Evolutionary conservation across 2,113 vertebrate genomes (phyloP).

Genomic region (Lipotes vexillifer): DNA sequence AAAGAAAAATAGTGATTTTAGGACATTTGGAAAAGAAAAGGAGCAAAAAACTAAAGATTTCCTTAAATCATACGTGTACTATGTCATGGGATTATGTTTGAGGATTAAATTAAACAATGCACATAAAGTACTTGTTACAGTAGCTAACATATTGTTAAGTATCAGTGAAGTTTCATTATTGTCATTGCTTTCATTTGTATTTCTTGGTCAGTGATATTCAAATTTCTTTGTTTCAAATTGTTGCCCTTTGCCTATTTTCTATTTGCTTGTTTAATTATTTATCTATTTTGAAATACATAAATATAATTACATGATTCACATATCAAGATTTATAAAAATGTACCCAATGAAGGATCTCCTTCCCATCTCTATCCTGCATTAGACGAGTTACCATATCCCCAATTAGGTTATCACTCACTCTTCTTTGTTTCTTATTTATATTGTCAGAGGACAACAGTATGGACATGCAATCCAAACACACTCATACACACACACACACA

Average conservation of each 20-base stretch:
- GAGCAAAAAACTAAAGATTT: slow-evolving; percentile 5
- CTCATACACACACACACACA: not conserved
- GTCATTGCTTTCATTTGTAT: not conserved
- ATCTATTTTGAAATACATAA: not conserved
- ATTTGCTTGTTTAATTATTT: not conserved
- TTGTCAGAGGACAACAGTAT: not conserved
- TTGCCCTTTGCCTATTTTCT: not conserved
- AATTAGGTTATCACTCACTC: not conserved
- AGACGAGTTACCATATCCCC: not conserved
- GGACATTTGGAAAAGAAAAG: not conserved
- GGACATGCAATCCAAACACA: not conserved
- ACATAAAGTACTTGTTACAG: not conserved
- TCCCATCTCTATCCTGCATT: not conserved
- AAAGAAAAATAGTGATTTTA: not conserved
- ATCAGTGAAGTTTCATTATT: not conserved
- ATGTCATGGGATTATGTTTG: not conserved
- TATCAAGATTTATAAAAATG: not conserved
- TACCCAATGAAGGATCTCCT: not conserved
- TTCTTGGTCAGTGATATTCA: not conserved
- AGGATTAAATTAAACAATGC: not conserved
- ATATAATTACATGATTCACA: not conserved
- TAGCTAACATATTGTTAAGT: not conserved
- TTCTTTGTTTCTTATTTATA: not conserved
- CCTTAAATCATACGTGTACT: not conserved
- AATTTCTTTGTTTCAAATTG: not conserved